Base-by-base conservation (phyloP, 2,113 vertebrate genomes). In the Muscicapa adusta region DNA sequence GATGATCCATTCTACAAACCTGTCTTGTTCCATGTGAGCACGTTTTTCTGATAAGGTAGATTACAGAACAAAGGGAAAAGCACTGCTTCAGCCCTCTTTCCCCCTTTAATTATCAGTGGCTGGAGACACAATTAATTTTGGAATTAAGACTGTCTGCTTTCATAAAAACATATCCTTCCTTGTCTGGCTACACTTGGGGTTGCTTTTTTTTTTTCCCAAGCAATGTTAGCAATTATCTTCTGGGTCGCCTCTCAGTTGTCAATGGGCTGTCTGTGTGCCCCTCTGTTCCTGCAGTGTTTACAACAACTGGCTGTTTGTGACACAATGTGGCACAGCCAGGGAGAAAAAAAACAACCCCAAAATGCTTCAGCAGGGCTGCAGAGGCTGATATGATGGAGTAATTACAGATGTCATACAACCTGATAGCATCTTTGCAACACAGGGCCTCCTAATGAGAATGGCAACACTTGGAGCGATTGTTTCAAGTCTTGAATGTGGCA, bases 71-170 rank as follows among this genome's bases (percentile, higher is more conserved):
- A 94, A 93, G 70, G 38, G 16, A 87, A 82, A 85, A 13, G 18
- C 47, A 48, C 34, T 75, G 70, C 38, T 75, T 86, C 72, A 87
- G 19, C 29, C 58, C 26, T 53, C 14, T 50, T 36, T 18, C 25
- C 33, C 20, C 14, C 60, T 81, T 93, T 88, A 93, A 94, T 95
- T 93, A 94, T 88, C 71, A 80, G 40, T 77, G 84, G 60, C 71
- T 92, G 80, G 74, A 92, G 88, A 82, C 60, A 84, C 70, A 96
- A 96, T 94, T 91, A 94, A 94, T 93, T 95, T 89, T 72, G 62
- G 82, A 94, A 94, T 88, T 94, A 88, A 90, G 92, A 85, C 88
- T 42, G 83, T 89, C 92, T 96, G 85, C 75, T 85, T 94, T 88
- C 91, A 95, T 86, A 94, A 89, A 90, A 90, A 88, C 47, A 45